Evolutionary conservation across 2,888 invertebrate species (phyloP), one percentile per base, ranked within the genome.

Genomic region (Dryomyza anilis): DNA sequence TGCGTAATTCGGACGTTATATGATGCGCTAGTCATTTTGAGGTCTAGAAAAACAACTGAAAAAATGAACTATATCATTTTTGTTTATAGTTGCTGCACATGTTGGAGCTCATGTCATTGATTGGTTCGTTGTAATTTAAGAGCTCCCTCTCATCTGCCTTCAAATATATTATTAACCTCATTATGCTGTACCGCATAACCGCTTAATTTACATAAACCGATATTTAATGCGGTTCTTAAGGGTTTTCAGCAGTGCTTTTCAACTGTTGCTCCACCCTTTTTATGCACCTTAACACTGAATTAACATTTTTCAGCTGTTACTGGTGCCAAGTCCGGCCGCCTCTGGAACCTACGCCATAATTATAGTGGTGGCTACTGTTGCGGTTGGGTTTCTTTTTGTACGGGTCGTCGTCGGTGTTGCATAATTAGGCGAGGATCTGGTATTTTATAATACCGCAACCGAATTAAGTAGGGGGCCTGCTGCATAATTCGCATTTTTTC

Each of bases 221-320:
- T 45, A 29, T 30, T 58, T 45, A 58, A 30, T 25, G 21, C 29
- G 8, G 23, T 30, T 27, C 25, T 30, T 36, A 16, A 10, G 23
- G 29, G 25, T 29, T 46, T 30, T 1, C 39, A 45, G 1, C 2
- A n/a, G n/a, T n/a, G 23, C 12, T 29, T 45, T 30, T 30, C n/a
- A 5, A 14, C 21, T 33, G 36, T 16, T 10, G 58, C 65, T 73
- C 72, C 76, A 71, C 76, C 76, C 62, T 61, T 71, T 76, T 73
- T 69, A 61, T 73, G 71, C 76, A 76, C 72, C 71, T 77, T 72
- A 70, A 70, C 69, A 71, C 68, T 62, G 68, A 68, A 73, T 72
- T 69, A 67, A 70, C 70, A 71, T 70, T 66, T 66, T 59, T 23
- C 65, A 53, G 53, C 66, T 67, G 69, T 63, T 67, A 68, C 23